These are phyloP conservation scores for Mactromeris polynyma DNA, from an alignment of 2,888 invertebrate species.

Conservation along the genomic window DNA sequence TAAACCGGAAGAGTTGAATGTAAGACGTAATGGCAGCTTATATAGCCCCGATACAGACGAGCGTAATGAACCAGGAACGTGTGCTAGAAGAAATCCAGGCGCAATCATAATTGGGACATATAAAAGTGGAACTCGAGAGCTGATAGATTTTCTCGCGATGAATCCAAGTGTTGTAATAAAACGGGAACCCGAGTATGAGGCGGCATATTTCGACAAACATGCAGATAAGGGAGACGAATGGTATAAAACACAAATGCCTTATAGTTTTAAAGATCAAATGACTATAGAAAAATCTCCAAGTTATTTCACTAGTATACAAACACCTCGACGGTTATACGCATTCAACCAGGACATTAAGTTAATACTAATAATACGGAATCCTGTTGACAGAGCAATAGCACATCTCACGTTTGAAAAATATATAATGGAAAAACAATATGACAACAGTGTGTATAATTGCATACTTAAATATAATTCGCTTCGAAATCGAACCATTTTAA, in stretches of 20 bases:
- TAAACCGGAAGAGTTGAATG: not conserved
- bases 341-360: slow-evolving; percentile 96
- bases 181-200: slow-evolving; percentile 92
- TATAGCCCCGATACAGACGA: not conserved
- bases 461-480: slow-evolving; percentile 64
- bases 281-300: slow-evolving; percentile 99
- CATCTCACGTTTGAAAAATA: slow-evolving; percentile 92
- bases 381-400: slow-evolving; percentile 97
- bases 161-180: slow-evolving; percentile 94
- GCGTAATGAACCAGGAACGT: not conserved
- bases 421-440: slow-evolving; percentile 76
- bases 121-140: slow-evolving; percentile 87
- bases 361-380: slow-evolving; percentile 97
- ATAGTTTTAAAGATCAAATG: slow-evolving; percentile 94
- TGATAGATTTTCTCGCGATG: slow-evolving; percentile 86
- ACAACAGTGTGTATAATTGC: slow-evolving; percentile 34
- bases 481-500: slow-evolving; percentile 82
- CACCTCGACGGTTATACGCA: slow-evolving; percentile 95
- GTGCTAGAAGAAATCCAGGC: slow-evolving; percentile 81
- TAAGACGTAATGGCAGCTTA: not conserved
- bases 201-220: slow-evolving; percentile 97
- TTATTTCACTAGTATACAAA: slow-evolving; percentile 97
- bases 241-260: slow-evolving; percentile 96
- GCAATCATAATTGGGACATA: slow-evolving; percentile 87
- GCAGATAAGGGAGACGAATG: slow-evolving; percentile 96